These are phyloP conservation scores for Platerodrilus igneus DNA, from an alignment of 2,888 invertebrate species.

Conservation along the genomic window DNA sequence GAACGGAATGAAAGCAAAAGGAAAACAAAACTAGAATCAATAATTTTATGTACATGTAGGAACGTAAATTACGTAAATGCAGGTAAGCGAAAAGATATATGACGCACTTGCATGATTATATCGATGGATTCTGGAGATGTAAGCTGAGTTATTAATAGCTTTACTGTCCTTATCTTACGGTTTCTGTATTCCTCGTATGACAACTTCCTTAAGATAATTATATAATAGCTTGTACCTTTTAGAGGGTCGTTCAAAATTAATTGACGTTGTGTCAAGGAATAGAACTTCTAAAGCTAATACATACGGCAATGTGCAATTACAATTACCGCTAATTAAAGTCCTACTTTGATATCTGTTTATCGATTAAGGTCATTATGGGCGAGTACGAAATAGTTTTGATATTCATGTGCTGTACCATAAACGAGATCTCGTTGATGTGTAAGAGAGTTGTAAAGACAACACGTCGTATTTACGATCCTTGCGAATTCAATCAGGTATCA, in stretches of 20 bases:
- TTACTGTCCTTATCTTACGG: conserved; percentile 29
- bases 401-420: no score
- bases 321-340: no score
- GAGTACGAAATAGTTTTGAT: neutral
- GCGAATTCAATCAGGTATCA: conserved; percentile 42
- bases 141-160: conserved; percentile 35
- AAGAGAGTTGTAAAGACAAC: conserved; percentile 23
- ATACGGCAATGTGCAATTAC: no score
- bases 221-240: conserved; percentile 20
- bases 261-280: no score
- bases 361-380: no score
- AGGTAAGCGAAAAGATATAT: conserved; percentile 30
- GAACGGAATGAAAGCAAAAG: no score
- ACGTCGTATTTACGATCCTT: conserved; percentile 39
- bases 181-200: conserved; percentile 23
- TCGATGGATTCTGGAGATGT: no score
- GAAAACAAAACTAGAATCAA: no score
- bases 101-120: conserved; percentile 34
- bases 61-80: conserved; percentile 20
- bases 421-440: conserved; percentile 17
- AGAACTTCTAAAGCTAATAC: no score
- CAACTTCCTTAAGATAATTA: conserved; percentile 21
- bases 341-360: no score
- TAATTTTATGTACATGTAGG: no score
- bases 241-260: no score